Percentiles rank a stretch among this genome's conserved stretches.
Evolutionary conservation across 1,140 invertebrate species (phyloP).

Genomic region (Drosophila sucinea): DNA sequence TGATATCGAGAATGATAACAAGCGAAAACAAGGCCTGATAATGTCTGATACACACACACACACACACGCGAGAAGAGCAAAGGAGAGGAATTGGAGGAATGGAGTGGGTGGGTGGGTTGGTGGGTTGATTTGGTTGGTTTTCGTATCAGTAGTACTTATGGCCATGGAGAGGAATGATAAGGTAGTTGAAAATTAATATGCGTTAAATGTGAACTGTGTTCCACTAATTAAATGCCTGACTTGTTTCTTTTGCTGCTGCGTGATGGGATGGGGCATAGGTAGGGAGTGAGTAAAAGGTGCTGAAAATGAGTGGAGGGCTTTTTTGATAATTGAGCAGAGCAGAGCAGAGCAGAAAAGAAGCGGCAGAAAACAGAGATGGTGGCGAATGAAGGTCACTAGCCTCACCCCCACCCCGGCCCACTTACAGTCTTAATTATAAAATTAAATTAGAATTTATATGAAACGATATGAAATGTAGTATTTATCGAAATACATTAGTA

Average conservation of each 20-base stretch:
- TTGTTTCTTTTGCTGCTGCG: background rate
- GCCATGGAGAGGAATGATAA: conserved; percentile 24
- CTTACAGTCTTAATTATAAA: background rate
- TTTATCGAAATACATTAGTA: background rate
- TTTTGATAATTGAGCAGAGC: background rate
- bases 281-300: background rate
- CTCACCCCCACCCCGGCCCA: too few relatives aligned
- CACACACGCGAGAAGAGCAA: background rate
- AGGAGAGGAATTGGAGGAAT: too few relatives aligned
- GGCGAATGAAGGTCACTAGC: too few relatives aligned
- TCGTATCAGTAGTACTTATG: conserved; percentile 20
- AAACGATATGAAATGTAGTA: background rate
- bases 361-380: too few relatives aligned
- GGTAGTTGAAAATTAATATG: conserved; percentile 65
- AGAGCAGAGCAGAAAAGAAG: too few relatives aligned
- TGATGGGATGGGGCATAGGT: too few relatives aligned
- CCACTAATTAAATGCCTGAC: conserved; percentile 26
- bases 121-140: too few relatives aligned
- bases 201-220: conserved; percentile 47
- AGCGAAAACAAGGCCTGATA: conserved; percentile 52
- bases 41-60: conserved; percentile 5
- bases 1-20: conserved; percentile 49
- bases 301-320: background rate
- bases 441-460: conserved; percentile 6
- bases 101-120: too few relatives aligned